Conservation (phyloP, 2,888 invertebrate species). For the Chironomus riparius region DNA sequence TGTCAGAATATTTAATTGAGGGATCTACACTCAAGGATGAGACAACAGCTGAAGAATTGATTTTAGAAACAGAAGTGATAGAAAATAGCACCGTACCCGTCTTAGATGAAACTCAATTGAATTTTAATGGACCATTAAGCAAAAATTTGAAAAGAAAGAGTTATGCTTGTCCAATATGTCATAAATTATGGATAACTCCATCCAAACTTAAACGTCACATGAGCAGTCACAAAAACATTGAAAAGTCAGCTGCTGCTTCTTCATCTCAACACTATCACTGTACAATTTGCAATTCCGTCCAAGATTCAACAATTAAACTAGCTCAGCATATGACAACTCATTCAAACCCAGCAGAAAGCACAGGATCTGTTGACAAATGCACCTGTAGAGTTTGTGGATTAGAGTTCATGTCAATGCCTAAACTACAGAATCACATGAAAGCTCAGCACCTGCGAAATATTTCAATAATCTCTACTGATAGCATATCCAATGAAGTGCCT, state of each 20-base stretch:
- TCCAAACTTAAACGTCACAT: conserved; percentile 11
- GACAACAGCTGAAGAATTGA: background rate
- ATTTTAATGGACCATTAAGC: background rate
- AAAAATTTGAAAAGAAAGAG: background rate
- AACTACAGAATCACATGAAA: background rate
- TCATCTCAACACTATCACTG: background rate
- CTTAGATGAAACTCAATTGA: background rate
- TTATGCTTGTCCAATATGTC: conserved; percentile 9
- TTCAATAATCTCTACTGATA: background rate
- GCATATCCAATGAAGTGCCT: background rate
- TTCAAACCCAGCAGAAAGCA: background rate
- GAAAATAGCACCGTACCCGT: background rate
- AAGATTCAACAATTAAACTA: background rate
- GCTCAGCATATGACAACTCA: background rate
- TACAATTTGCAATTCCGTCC: background rate
- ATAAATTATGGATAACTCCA: conserved; percentile 14
- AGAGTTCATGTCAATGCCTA: background rate
- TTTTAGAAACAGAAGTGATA: background rate
- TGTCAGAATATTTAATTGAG: background rate
- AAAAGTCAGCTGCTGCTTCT: background rate
- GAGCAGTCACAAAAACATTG: background rate
- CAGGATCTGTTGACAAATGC: background rate
- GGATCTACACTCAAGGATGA: background rate
- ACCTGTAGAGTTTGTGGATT: background rate
- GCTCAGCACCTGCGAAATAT: background rate